These are phyloP conservation scores for Bujurquina vittata DNA, from an alignment of 2,113 vertebrate species.

Conservation along the genomic window DNA sequence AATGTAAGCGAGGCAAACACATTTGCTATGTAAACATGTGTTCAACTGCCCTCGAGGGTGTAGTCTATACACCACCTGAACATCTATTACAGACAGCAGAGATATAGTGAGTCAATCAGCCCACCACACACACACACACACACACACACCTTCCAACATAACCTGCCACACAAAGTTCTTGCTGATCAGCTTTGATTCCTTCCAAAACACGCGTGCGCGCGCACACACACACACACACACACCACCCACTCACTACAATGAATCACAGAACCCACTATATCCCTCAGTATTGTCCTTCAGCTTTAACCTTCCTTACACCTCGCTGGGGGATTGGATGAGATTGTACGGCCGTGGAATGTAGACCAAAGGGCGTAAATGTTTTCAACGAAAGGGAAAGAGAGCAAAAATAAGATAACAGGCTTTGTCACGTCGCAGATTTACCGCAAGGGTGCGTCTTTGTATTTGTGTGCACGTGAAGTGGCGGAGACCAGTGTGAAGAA, in stretches of 20 bases:
- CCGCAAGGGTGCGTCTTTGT: slow-evolving; percentile 38
- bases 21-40: slow-evolving; percentile 78
- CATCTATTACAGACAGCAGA: slow-evolving; percentile 37
- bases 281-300: slow-evolving; percentile 28
- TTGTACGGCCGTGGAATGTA: slow-evolving; percentile 58
- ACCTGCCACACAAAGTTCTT: slow-evolving; percentile 9
- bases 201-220: not conserved
- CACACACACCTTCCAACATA: not conserved
- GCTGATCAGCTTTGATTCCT: slow-evolving; percentile 21
- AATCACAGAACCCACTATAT: slow-evolving; percentile 1
- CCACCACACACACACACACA: not conserved
- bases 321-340: slow-evolving; percentile 35
- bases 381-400: slow-evolving; percentile 14
- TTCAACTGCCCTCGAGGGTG: slow-evolving; percentile 51
- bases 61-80: slow-evolving; percentile 36
- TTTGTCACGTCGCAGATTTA: slow-evolving; percentile 55
- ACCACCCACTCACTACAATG: not conserved
- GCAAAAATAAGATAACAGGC: slow-evolving; percentile 55
- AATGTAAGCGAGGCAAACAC: slow-evolving; percentile 64
- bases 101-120: slow-evolving; percentile 27
- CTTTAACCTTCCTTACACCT: slow-evolving; percentile 28
- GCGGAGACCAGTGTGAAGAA: slow-evolving; percentile 22
- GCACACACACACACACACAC: not conserved
- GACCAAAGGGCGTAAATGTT: slow-evolving; percentile 48
- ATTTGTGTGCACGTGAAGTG: slow-evolving; percentile 30